Evolutionary conservation across 1,140 invertebrate species (phyloP).

Genomic region (Cotesia chilonis): DNA sequence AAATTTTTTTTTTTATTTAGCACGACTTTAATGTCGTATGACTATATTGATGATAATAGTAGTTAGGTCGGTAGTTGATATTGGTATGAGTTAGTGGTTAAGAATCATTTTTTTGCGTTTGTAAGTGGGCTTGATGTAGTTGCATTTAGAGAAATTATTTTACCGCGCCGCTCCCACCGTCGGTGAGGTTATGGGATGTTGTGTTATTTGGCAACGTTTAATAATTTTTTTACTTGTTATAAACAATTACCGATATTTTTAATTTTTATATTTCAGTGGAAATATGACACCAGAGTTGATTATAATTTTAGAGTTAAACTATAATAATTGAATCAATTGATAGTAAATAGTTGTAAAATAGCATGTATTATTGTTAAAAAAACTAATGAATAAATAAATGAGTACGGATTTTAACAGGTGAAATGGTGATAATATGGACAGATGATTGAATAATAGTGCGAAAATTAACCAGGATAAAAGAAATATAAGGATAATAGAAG

Average conservation of each 20-base stretch:
- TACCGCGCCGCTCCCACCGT: slow-evolving; percentile 30
- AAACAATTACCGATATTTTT: no score
- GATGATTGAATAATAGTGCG: slow-evolving; percentile 3
- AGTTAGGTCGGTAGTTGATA: neutral
- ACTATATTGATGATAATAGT: no score
- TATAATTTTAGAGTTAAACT: no score
- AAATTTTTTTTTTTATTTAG: slow-evolving; percentile 18
- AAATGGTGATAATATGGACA: neutral
- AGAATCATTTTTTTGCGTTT: neutral
- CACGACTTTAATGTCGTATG: slow-evolving; percentile 17
- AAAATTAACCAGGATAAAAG: neutral
- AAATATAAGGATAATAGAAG: slow-evolving; percentile 5
- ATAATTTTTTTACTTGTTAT: no score
- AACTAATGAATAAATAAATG: no score
- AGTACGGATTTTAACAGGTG: no score
- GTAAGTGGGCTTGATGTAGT: neutral
- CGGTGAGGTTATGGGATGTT: slow-evolving; percentile 24
- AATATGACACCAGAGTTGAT: no score
- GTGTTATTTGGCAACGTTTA: neutral
- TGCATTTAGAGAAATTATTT: slow-evolving; percentile 7
- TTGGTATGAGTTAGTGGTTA: slow-evolving; percentile 11
- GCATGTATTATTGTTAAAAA: no score
- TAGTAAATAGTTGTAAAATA: no score
- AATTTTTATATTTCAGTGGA: no score
- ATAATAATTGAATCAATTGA: no score